Base-by-base conservation (phyloP, 1,140 invertebrate genomes). In the Panagrolaimus sp. region DNA sequence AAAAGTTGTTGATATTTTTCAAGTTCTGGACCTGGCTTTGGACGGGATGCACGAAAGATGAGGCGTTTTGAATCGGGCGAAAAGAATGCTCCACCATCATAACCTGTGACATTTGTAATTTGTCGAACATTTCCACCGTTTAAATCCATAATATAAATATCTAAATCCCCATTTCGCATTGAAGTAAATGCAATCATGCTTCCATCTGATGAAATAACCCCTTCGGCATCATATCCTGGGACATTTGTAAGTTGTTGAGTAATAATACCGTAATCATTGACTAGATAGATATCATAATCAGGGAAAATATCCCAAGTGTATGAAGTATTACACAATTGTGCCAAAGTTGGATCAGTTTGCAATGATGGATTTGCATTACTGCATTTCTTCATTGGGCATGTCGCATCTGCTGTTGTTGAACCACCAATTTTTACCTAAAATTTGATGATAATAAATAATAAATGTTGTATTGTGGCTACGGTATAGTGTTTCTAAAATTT, bases 51-150 rank as follows among this genome's bases (percentile, higher is more conserved):
- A 14, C 76, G 55, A 58, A 75, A 78, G 15, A 78, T 70, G 3
- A 78, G 38, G 24, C 73, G 62, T 38, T 67, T 75, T 24, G 76
- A 74, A 58, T 78, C 76, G 0, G 76, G 76, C 45, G 65, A 66
- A 64, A 78, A 78, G 71, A 78, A 78, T 8, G 71, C 75, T 15
- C 76, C 76, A 12, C 76, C 76, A 43, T 78, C 74, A 64, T 78
- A 78, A 12, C 76, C 76, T 14, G 78, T 62, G 14, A 17, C 52
- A 28, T 48, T 68, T 15, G 76, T 78, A 1, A 76, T 46, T 46
- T 72, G 43, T 14, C 70, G 15, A 47, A 73, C 14, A 44, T 77
- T 75, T 4, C 10, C 65, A 15, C 76, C 76, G 65, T 78, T 69
- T 1, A 52, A 38, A 48, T 75, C 62, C 76, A 78, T 78, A 15